These are phyloP conservation scores for Eupsilia transversa DNA, from an alignment of 2,888 invertebrate species.

Conservation along the genomic window DNA sequence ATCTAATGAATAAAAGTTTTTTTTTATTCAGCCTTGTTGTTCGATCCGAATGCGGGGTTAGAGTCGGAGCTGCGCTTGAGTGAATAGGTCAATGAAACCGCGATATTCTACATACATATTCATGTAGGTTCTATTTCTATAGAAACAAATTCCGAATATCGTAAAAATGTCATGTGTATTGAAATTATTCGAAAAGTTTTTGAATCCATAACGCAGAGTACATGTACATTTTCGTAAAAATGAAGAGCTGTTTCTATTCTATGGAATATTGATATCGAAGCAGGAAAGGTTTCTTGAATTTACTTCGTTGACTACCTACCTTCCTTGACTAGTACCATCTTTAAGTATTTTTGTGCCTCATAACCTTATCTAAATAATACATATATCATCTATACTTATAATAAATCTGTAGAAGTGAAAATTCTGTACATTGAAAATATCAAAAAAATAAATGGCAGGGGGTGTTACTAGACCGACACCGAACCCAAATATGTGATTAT, in stretches of 20 bases:
- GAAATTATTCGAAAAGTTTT: slow-evolving; percentile 72
- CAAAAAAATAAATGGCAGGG: too few relatives aligned
- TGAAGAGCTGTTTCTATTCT: slow-evolving; percentile 22
- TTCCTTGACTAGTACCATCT: neutral
- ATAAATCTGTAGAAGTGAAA: too few relatives aligned
- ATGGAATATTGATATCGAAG: slow-evolving; percentile 8
- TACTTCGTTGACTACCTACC: neutral
- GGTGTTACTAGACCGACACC: too few relatives aligned
- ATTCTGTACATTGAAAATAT: too few relatives aligned
- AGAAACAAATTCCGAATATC: slow-evolving; percentile 63
- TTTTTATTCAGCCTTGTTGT: slow-evolving; percentile 11
- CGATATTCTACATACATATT: slow-evolving; percentile 23
- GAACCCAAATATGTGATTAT: too few relatives aligned
- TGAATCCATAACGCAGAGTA: slow-evolving; percentile 18
- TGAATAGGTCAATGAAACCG: slow-evolving; percentile 30
- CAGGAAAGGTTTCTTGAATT: slow-evolving; percentile 1
- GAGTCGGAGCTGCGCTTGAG: neutral
- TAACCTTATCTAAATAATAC: too few relatives aligned
- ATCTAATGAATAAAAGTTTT: slow-evolving; percentile 34
- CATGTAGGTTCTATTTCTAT: slow-evolving; percentile 23
- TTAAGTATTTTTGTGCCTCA: neutral
- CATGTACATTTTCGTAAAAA: slow-evolving; percentile 29
- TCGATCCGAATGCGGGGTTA: slow-evolving; percentile 1
- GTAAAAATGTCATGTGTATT: slow-evolving; percentile 68
- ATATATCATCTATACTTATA: too few relatives aligned